Conservation (phyloP, 2,888 invertebrate genomes). For the Venustoraphidia nigricollis region DNA sequence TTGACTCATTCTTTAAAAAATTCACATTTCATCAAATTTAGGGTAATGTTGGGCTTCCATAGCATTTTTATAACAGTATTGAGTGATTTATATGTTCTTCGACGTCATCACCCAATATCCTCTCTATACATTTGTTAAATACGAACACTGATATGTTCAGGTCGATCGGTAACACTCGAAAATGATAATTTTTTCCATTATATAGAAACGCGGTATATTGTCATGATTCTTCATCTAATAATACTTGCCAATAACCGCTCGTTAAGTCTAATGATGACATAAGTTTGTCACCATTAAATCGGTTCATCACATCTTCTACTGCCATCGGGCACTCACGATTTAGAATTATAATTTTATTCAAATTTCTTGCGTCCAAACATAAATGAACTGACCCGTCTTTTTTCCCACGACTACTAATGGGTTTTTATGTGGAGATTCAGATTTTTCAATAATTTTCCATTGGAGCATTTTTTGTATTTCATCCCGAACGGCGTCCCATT, state of each 20-base stretch:
- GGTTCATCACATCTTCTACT: neutral
- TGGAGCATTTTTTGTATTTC: neutral
- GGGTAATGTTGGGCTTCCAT: neutral
- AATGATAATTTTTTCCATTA: constrained; percentile 3
- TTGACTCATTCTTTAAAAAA: neutral
- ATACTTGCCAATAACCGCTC: constrained; percentile 4
- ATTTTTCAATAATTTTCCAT: constrained; percentile 1
- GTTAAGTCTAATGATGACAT: constrained; percentile 3
- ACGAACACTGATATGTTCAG: constrained; percentile 1
- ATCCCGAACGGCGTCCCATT: neutral
- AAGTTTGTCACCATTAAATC: neutral
- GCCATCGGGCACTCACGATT: constrained; percentile 1
- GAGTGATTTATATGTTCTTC: neutral
- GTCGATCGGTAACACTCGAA: constrained; percentile 5
- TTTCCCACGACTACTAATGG: constrained; percentile 3
- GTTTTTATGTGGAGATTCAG: neutral
- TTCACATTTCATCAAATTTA: constrained; percentile 1
- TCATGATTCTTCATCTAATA: neutral
- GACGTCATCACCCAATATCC: neutral
- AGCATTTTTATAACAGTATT: neutral
- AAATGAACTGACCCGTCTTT: constrained; percentile 2
- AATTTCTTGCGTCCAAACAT: constrained; percentile 2
- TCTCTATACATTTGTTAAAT: neutral
- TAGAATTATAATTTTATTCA: neutral
- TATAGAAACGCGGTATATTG: constrained; percentile 4